Evolutionary conservation across 2,113 vertebrate genomes (phyloP).

Genomic region (Promerops cafer): DNA sequence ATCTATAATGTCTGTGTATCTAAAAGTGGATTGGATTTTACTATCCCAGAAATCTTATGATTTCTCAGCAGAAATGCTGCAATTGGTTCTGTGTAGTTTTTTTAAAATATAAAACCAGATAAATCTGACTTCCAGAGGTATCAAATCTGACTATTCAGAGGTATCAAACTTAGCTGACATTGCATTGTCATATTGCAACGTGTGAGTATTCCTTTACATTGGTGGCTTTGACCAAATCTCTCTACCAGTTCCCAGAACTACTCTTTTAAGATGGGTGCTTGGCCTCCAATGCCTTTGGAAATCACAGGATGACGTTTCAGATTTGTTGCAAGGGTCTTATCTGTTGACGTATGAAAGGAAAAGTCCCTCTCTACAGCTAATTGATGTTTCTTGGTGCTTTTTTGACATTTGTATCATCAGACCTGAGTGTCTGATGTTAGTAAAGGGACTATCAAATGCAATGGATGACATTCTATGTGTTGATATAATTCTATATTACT

Average conservation of each 20-base stretch:
- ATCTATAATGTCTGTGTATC: background rate
- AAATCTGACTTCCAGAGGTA: background rate
- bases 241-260: background rate
- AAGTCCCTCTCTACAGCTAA: background rate
- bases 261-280: background rate
- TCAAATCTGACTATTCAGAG: background rate
- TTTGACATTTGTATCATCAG: background rate
- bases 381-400: background rate
- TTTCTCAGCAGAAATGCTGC: background rate
- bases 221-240: background rate
- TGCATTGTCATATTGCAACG: accelerated
- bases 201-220: background rate
- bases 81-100: background rate
- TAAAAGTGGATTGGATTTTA: background rate
- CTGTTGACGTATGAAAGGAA: background rate
- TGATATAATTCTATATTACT: background rate
- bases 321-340: background rate
- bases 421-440: background rate
- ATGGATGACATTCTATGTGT: background rate
- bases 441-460: background rate
- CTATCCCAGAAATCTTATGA: background rate
- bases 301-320: background rate
- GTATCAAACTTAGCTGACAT: background rate
- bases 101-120: background rate
- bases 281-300: background rate